Percentiles rank a stretch among this genome's conserved stretches.
Conservation (phyloP, 2,888 invertebrate species). For the Perizoma affinitatum region DNA sequence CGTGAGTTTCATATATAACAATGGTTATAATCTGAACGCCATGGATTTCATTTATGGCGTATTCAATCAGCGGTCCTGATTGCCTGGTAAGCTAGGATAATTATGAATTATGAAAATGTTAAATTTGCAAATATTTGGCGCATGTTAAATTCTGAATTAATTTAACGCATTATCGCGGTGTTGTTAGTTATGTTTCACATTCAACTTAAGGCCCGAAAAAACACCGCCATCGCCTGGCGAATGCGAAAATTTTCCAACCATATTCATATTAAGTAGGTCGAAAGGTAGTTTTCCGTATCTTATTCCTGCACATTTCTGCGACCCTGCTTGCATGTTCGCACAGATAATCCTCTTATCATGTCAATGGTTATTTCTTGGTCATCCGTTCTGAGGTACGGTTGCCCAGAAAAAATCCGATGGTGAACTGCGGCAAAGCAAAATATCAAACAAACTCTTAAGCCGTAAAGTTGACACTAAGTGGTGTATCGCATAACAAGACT, state of each 20-base stretch:
- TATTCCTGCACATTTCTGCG: background rate
- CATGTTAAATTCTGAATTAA: conserved; percentile 2
- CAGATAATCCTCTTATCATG: too few species aligned
- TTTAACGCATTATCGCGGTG: conserved; percentile 8
- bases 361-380: too few species aligned
- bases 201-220: too few species aligned
- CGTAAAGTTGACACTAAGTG: background rate
- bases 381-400: too few species aligned
- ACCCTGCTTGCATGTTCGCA: background rate
- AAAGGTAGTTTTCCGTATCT: background rate
- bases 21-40: conserved; percentile 66
- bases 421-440: too few species aligned
- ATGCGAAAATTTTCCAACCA: too few species aligned
- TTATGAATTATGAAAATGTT: conserved; percentile 12
- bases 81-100: conserved; percentile 1
- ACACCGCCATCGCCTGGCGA: too few species aligned
- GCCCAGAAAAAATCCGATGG: too few species aligned
- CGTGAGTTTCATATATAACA: conserved; percentile 51
- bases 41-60: conserved; percentile 48
- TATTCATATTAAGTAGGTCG: background rate
- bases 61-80: conserved; percentile 5
- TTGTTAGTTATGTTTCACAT: background rate
- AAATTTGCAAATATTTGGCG: conserved; percentile 11
- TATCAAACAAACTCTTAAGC: too few species aligned
- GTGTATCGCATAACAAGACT: background rate